Evolutionary conservation across 2,113 vertebrate species (phyloP).

Genomic region (Albula goreensis): DNA sequence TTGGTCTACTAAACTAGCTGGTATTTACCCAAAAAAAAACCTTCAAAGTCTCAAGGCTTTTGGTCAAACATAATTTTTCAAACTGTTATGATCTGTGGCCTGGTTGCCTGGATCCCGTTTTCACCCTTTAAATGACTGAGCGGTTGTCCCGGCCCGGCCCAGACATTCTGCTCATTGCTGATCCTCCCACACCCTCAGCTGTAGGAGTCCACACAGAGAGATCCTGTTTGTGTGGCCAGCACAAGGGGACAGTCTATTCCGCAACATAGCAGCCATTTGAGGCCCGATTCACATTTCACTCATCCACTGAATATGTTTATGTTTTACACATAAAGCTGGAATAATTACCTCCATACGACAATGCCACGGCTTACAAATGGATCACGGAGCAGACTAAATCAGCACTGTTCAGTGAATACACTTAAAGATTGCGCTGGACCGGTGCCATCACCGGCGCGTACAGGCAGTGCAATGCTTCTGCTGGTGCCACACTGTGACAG

Average conservation of each 20-base stretch:
- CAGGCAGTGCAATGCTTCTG: background rate
- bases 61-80: too few relatives aligned
- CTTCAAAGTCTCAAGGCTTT: too few relatives aligned
- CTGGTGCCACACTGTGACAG: background rate
- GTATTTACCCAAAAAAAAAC: too few relatives aligned
- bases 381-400: background rate
- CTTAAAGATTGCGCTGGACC: background rate
- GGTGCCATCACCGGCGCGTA: background rate
- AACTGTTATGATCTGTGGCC: too few relatives aligned
- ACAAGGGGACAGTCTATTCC: background rate
- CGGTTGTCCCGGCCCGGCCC: background rate
- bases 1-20: too few relatives aligned
- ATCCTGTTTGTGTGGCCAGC: background rate
- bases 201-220: constrained; percentile 12
- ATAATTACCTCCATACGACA: background rate
- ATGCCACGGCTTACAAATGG: background rate
- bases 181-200: constrained; percentile 6
- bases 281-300: background rate
- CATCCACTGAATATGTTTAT: background rate
- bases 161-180: constrained; percentile 9
- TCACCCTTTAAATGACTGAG: background rate
- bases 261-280: background rate
- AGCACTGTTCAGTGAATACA: background rate
- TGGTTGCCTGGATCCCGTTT: background rate
- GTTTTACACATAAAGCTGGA: background rate